Conservation (phyloP, 2,113 vertebrate genomes). For the Chauna torquata region DNA sequence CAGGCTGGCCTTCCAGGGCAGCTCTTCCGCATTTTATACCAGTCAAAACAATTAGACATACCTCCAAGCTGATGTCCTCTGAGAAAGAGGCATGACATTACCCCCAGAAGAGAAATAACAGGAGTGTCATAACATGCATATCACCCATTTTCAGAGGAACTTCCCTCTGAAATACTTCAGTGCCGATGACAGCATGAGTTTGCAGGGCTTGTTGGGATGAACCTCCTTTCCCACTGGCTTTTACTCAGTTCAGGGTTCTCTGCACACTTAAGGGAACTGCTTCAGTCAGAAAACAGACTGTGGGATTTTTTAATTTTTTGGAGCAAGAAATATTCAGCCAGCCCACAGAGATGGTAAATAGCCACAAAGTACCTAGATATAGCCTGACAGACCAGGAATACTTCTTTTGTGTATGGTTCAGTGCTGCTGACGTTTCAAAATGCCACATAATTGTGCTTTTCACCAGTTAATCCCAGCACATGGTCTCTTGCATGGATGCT, state of each 20-base stretch:
- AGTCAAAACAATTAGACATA: constrained; percentile 61
- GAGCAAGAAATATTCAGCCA: background rate
- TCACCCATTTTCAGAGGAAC: constrained; percentile 8
- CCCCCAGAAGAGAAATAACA: constrained; percentile 30
- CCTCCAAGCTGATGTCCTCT: background rate
- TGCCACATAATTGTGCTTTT: background rate
- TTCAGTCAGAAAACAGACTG: background rate
- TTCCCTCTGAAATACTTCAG: constrained; percentile 14
- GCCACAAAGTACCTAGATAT: background rate
- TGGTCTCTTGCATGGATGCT: background rate
- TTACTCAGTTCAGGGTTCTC: background rate
- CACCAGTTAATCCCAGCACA: background rate
- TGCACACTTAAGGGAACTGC: background rate
- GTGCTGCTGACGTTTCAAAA: background rate
- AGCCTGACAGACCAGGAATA: background rate
- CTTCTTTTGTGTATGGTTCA: background rate
- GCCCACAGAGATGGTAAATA: background rate
- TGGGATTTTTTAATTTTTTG: background rate
- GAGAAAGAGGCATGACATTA: constrained; percentile 28
- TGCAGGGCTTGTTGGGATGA: background rate
- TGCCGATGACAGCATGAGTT: background rate
- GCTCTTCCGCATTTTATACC: constrained; percentile 50
- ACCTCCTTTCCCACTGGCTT: background rate
- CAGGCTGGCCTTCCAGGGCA: background rate
- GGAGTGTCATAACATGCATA: constrained; percentile 45